Evolutionary conservation across 2,888 invertebrate genomes (phyloP), one percentile per base, ranked within the genome.

Genomic region (Drosophila putrida): DNA sequence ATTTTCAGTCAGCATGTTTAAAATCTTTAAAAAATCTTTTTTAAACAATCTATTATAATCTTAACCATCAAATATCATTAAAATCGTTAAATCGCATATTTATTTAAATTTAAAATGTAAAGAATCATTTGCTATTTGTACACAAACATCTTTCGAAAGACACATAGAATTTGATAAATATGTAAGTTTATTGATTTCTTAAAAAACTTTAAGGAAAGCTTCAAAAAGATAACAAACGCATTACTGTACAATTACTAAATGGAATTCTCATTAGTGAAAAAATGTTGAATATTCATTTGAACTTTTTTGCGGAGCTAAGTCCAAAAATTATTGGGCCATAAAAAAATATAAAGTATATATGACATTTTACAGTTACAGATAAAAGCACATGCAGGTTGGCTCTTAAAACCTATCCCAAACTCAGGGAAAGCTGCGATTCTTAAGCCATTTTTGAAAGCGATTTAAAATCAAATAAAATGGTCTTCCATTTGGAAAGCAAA

Each of bases 381-480:
- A 84, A 75, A 62, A 51, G 46, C 55, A 68, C 67, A 54, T 58
- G 65, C 63, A 70, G 65, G 65, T 54, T 15, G 46, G 60, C 41
- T 15, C 28, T 49, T n/a, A 50, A 50, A 13, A 51, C 28, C 27
- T 43, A 36, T 20, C 31, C 38, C 15, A 15, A 10, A 27, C 13
- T 9, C 6, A 25, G 25, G 11, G 25, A 6, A 15, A 31, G 15
- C 38, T 36, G 43, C 39, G 55, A 35, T 51, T 49, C 59, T 75
- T 58, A 71, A 75, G 55, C 54, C 72, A 64, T 67, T 65, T 59
- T 74, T 71, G 66, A 83, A 82, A 67, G 75, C 71, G 85, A 80
- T 79, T 80, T 77, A 51, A 77, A 90, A 90, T 87, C 76, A 75
- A 83, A 90, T 85, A 80, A 76, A 86, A 82, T 64, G 65, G 51